These are phyloP conservation scores for Mus caroli DNA, from an alignment of 2,797 vertebrate genomes.

Conservation along the genomic window DNA sequence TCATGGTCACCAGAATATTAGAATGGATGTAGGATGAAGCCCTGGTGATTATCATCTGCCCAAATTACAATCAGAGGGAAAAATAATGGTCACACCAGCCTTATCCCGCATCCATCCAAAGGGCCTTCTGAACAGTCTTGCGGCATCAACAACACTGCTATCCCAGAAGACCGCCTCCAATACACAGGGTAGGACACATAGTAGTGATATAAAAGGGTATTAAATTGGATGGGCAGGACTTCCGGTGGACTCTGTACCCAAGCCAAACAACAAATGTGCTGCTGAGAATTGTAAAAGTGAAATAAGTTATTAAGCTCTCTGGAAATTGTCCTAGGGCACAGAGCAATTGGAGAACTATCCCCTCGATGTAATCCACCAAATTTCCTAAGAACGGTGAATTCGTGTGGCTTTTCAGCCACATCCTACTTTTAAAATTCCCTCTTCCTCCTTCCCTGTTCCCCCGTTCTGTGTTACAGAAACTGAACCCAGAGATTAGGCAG, in stretches of 20 bases:
- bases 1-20: slow-evolving; percentile 43
- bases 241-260: not conserved
- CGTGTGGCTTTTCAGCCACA: not conserved
- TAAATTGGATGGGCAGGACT: not conserved
- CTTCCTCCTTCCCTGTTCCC: not conserved
- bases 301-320: slow-evolving; percentile 38
- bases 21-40: not conserved
- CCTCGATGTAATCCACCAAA: not conserved
- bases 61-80: slow-evolving; percentile 52
- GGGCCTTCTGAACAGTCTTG: not conserved
- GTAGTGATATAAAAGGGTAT: not conserved
- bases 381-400: not conserved
- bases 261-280: not conserved
- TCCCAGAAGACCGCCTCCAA: not conserved
- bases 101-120: not conserved
- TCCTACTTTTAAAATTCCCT: not conserved
- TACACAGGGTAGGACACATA: not conserved
- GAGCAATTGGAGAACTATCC: slow-evolving; percentile 43
- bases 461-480: not conserved
- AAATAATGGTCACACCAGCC: not conserved
- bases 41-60: not conserved
- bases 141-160: not conserved
- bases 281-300: slow-evolving; percentile 30
- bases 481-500: not conserved
- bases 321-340: slow-evolving; percentile 23